These are phyloP conservation scores for Rhipidura dahli DNA, from an alignment of 2,113 vertebrate species.

Conservation along the genomic window DNA sequence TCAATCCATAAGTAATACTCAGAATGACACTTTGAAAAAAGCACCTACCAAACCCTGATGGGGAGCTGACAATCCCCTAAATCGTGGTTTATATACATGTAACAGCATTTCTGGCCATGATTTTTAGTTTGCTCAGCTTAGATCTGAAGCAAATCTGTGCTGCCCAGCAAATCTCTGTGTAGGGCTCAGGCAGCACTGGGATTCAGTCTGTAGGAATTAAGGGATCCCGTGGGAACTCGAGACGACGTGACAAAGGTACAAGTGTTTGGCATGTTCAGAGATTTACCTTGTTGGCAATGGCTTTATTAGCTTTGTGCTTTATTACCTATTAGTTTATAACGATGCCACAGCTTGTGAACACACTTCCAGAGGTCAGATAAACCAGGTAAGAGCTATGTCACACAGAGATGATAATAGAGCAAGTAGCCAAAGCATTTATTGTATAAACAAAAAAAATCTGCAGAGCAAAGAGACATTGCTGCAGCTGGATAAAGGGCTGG, in stretches of 20 bases:
- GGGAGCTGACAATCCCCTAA: background rate
- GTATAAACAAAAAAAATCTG: background rate
- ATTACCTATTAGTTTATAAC: background rate
- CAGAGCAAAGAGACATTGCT: background rate
- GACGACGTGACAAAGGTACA: background rate
- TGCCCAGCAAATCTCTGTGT: background rate
- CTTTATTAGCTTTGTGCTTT: background rate
- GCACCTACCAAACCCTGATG: background rate
- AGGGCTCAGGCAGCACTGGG: fast-evolving
- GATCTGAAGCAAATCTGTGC: background rate
- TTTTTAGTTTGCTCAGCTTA: background rate
- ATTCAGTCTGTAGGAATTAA: background rate
- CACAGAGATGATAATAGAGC: background rate
- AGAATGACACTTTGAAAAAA: background rate
- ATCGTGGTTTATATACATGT: background rate
- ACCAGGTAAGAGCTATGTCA: background rate
- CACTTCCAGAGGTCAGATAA: background rate
- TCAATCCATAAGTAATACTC: background rate
- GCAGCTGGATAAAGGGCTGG: background rate
- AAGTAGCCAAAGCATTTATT: background rate
- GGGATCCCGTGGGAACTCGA: background rate
- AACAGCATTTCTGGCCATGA: background rate
- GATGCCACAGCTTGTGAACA: background rate
- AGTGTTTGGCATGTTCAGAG: background rate
- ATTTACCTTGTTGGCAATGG: background rate